Base-by-base conservation (phyloP, 2,113 vertebrate genomes). In the Apaloderma vittatum region DNA sequence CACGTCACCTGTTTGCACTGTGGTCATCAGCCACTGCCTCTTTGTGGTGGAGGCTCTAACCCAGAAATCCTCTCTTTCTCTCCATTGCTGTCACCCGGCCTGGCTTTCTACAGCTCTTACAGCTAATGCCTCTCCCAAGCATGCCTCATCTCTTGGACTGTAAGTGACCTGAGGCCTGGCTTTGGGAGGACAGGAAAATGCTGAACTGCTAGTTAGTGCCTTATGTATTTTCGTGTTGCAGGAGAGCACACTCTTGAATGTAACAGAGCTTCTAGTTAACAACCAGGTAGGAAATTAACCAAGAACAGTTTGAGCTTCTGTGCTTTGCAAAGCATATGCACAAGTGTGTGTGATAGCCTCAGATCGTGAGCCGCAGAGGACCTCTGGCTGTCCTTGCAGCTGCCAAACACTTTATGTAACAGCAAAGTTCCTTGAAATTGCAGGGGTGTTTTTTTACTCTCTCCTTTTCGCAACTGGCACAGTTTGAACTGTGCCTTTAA, bases 401-500 rank as follows among this genome's bases (percentile, higher is more conserved):
- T 91, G 65, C 75, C 76, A 65, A 90, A 93, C 43, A 57, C 45
- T 92, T 97, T 59, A 83, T 75, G 68, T 90, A 94, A 88, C 80
- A 71, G 24, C 34, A 71, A 40, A 86, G 19, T 71, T 86, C 52
- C 57, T 36, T 92, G 66, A 90, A 87, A 54, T 93, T 82, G 45
- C 84, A 82, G 77, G 77, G 40, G 26, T 90, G 73, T 59, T 84
- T 80, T 81, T 88, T 83, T 63, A 80, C 55, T 86, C 34, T 77
- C 22, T 26, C 6, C 15, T 66, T 79, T 88, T 80, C 86, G 74
- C 57, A 92, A 84, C 19, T 71, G 79, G 48, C 80, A 26, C 90
- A 65, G 86, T 97, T 94, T 95, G 86, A 94, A 48, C 36, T 68
- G 18, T 75, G 61, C 36, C 57, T 93, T 89, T 91, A 72, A 78